Conservation (phyloP, 1,140 invertebrate genomes). For the Drosophila subpulchrella region DNA sequence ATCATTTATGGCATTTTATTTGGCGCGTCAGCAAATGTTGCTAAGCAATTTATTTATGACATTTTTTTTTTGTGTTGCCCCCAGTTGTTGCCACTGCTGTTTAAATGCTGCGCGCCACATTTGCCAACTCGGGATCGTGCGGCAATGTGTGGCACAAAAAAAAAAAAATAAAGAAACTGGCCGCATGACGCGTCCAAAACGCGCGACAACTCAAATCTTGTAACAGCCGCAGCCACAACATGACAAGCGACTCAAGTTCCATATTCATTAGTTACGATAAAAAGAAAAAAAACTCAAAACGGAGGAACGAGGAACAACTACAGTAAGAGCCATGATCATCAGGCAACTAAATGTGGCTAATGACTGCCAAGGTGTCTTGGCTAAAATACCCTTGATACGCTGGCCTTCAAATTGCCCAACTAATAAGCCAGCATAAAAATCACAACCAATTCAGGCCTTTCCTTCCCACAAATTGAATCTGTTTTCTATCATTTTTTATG, state of each 20-base stretch:
- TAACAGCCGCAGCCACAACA: conserved; percentile 65
- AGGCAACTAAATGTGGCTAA: conserved; percentile 67
- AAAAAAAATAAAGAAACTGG: conserved; percentile 64
- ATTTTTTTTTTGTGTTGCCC: conserved; percentile 69
- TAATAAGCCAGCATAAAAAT: conserved; percentile 17
- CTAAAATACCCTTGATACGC: conserved; percentile 44
- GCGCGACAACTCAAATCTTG: conserved; percentile 71
- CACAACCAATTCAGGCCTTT: conserved; percentile 34
- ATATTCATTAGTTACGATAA: conserved; percentile 78
- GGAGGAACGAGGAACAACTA: conserved; percentile 20
- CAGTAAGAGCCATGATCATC: conserved; percentile 58
- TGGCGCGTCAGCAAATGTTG: conserved; percentile 84
- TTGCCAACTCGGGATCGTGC: conserved; percentile 73
- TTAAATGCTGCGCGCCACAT: conserved; percentile 54
- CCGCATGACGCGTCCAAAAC: conserved; percentile 78
- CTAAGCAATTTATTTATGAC: conserved; percentile 84
- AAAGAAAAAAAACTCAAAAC: conserved; percentile 17
- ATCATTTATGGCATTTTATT: conserved; percentile 84
- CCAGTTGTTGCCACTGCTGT: conserved; percentile 38
- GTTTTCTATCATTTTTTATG: conserved; percentile 38
- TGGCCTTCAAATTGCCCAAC: conserved; percentile 2
- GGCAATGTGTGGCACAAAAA: conserved; percentile 73
- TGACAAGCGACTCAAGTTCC: conserved; percentile 77
- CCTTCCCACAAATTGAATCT: conserved; percentile 31
- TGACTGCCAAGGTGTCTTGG: conserved; percentile 63